Percentiles rank a stretch among this genome's conserved stretches.
phyloP scores from a whole-genome alignment of 2,888 invertebrate species.

The Xestia ashworthii region DNA sequence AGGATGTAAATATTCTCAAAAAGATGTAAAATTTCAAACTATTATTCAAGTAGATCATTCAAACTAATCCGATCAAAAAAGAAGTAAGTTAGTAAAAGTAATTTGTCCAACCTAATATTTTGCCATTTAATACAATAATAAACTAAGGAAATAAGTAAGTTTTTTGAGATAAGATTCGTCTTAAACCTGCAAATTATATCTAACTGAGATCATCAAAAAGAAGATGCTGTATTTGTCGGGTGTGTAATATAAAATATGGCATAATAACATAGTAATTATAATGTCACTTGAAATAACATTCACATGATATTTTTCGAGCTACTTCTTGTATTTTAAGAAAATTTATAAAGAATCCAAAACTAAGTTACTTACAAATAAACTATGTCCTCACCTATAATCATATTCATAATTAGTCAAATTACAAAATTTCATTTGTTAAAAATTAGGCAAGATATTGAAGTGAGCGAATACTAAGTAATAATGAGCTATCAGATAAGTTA shows the following conservation, averaged over 20 bases:
- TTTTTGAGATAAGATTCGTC: neutral
- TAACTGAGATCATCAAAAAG: constrained; percentile 8
- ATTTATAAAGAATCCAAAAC: neutral
- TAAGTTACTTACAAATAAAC: neutral
- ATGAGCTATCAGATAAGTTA: neutral
- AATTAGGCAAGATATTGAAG: neutral
- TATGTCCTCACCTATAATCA: neutral
- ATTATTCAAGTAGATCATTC: neutral
- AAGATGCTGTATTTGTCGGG: neutral
- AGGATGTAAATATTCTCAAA: constrained; percentile 10
- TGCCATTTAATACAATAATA: neutral
- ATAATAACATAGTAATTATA: too few species aligned
- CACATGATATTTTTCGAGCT: too few species aligned
- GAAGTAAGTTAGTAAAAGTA: neutral
- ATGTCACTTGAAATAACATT: too few species aligned
- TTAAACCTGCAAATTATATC: neutral
- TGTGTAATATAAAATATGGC: too few species aligned
- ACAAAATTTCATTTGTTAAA: neutral
- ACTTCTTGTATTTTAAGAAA: too few species aligned
- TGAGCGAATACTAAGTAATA: neutral
- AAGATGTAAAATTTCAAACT: neutral
- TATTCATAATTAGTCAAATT: too few species aligned
- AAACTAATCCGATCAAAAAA: neutral
- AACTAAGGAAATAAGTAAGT: neutral
- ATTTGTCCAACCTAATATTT: neutral